These are phyloP conservation scores for Brassicogethes aeneus DNA, from an alignment of 2,888 invertebrate genomes.

Conservation along the genomic window DNA sequence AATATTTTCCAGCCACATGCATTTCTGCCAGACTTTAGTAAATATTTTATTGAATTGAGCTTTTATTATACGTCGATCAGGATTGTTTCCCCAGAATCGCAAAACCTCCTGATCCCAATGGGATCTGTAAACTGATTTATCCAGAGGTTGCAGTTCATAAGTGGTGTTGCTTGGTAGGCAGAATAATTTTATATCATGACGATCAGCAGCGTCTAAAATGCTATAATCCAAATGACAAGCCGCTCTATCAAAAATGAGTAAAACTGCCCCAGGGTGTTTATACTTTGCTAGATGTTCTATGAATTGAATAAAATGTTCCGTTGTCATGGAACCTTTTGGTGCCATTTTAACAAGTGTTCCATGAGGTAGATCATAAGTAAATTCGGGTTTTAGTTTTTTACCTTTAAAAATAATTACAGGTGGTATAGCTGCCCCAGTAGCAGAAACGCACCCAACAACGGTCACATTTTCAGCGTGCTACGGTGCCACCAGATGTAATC, in stretches of 20 bases:
- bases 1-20: constrained; percentile 13
- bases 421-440: constrained; percentile 24
- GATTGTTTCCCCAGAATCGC: constrained; percentile 22
- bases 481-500: constrained; percentile 21
- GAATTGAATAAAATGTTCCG: constrained; percentile 16
- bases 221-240: constrained; percentile 21
- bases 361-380: constrained; percentile 18
- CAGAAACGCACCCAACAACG: constrained; percentile 25
- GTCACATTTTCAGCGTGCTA: constrained; percentile 31
- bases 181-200: constrained; percentile 22
- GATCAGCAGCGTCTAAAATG: constrained; percentile 24
- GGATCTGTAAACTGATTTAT: constrained; percentile 28
- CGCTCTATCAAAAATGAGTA: constrained; percentile 26
- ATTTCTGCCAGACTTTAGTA: constrained; percentile 10
- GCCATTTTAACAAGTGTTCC: constrained; percentile 19
- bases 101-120: constrained; percentile 32
- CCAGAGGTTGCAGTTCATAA: constrained; percentile 31
- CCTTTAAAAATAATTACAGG: constrained; percentile 26
- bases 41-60: constrained; percentile 20
- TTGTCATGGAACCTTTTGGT: constrained; percentile 24
- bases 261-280: too few species aligned
- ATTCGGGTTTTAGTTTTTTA: constrained; percentile 17
- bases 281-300: constrained; percentile 23
- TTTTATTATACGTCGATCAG: constrained; percentile 23
- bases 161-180: constrained; percentile 34